Evolutionary conservation across 2,888 invertebrate genomes (phyloP).

Genomic region (Pyrrhosoma nymphula): DNA sequence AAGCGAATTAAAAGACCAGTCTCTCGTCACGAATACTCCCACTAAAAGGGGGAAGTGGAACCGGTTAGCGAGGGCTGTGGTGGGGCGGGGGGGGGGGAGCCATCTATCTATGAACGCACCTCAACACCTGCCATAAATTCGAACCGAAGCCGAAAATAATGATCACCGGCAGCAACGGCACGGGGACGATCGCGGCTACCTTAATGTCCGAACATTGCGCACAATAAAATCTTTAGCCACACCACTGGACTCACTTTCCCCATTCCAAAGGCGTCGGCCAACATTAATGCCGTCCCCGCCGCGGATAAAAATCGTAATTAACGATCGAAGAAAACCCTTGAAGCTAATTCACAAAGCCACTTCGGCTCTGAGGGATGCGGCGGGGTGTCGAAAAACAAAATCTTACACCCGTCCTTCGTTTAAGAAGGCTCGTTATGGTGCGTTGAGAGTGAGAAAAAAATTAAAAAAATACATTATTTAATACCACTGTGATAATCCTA

Average conservation of each 20-base stretch:
- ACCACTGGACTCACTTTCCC: neutral
- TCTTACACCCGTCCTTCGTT: neutral
- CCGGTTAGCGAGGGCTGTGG: neutral
- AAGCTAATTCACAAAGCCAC: neutral
- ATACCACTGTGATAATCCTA: no score
- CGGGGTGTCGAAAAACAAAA: neutral
- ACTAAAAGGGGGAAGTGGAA: neutral
- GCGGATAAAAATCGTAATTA: neutral
- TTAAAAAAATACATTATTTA: no score
- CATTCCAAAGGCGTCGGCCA: neutral
- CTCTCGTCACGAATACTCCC: constrained; percentile 6
- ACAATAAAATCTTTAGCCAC: neutral
- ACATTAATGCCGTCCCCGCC: neutral
- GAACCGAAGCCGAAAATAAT: neutral
- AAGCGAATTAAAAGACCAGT: neutral
- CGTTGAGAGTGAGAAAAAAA: no score
- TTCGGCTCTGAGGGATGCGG: neutral
- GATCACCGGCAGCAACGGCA: neutral
- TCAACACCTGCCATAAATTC: constrained; percentile 24
- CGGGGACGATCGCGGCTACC: neutral
- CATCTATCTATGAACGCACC: neutral
- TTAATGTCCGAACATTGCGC: neutral
- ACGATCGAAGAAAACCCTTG: neutral
- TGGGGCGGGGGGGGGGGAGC: neutral
- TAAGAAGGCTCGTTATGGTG: neutral